phyloP scores from a whole-genome alignment of 2,113 vertebrate genomes.

The Scartelaos histophorus region DNA sequence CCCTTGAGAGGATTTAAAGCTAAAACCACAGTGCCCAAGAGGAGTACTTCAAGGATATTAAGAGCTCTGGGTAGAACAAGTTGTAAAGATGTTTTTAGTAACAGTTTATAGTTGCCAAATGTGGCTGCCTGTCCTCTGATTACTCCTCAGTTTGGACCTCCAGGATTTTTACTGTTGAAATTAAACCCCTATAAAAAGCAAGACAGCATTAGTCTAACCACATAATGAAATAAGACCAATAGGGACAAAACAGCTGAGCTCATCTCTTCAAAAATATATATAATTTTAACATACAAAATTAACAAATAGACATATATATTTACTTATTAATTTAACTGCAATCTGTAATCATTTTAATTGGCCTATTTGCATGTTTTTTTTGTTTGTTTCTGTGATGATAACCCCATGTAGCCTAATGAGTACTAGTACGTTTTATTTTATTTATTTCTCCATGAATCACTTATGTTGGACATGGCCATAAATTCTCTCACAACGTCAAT shows the following conservation, averaged over 20 bases:
- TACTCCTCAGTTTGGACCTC: constrained; percentile 10
- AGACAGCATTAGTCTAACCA: background rate
- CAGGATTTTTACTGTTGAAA: background rate
- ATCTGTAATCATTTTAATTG: background rate
- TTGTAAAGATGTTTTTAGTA: constrained; percentile 20
- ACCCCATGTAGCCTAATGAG: too few species aligned
- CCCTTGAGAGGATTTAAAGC: constrained; percentile 25
- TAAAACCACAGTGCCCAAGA: constrained; percentile 17
- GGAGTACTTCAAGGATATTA: constrained; percentile 9
- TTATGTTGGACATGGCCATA: constrained; percentile 31
- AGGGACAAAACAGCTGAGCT: background rate
- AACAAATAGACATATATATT: too few species aligned
- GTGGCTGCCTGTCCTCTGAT: constrained; percentile 45
- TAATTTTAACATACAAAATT: background rate
- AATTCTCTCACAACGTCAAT: constrained; percentile 74
- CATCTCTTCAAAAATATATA: background rate
- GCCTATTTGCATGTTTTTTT: background rate
- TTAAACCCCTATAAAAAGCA: constrained; percentile 6
- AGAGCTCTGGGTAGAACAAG: constrained; percentile 1
- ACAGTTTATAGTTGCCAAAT: constrained; percentile 46
- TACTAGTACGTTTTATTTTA: background rate
- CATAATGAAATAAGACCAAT: background rate
- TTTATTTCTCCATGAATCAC: constrained; percentile 6
- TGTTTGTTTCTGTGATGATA: background rate
- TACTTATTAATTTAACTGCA: too few species aligned